These are phyloP conservation scores for Leptinotarsa rubiginosa DNA, from an alignment of 2,888 invertebrate genomes.

Conservation along the genomic window DNA sequence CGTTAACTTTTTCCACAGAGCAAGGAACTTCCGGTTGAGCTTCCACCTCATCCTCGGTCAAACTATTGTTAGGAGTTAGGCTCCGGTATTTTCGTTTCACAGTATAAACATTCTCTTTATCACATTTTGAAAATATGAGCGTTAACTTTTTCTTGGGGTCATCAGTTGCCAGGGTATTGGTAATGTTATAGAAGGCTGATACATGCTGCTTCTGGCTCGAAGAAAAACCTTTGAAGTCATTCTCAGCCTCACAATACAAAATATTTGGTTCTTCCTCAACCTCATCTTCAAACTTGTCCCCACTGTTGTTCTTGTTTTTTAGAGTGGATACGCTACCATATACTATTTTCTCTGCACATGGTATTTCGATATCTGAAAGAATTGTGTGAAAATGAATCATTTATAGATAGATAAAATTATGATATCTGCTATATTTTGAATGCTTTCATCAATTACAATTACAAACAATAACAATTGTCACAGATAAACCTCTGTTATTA, in stretches of 20 bases:
- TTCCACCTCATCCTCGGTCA: slow-evolving; percentile 13
- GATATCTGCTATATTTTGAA: too few species aligned
- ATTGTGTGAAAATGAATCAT: too few species aligned
- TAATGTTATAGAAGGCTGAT: slow-evolving; percentile 37
- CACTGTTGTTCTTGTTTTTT: slow-evolving; percentile 4
- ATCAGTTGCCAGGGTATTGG: slow-evolving; percentile 36
- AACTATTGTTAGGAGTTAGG: slow-evolving; percentile 37
- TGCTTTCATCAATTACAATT: too few species aligned
- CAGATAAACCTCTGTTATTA: too few species aligned
- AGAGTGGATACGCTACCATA: slow-evolving; percentile 17
- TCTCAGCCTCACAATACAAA: background rate
- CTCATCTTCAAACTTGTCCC: slow-evolving; percentile 8
- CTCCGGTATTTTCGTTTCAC: slow-evolving; percentile 50
- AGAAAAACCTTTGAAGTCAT: slow-evolving; percentile 16
- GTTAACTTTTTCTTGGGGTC: slow-evolving; percentile 45
- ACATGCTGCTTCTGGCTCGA: background rate
- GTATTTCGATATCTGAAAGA: slow-evolving; percentile 31
- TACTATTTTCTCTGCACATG: slow-evolving; percentile 29
- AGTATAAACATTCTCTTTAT: slow-evolving; percentile 51
- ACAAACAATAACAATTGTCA: too few species aligned
- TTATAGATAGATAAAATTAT: too few species aligned
- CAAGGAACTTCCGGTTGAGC: background rate
- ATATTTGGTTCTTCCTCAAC: background rate
- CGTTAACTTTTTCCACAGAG: background rate
- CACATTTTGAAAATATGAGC: slow-evolving; percentile 49